These are phyloP conservation scores for Thaleichthys pacificus DNA, from an alignment of 2,797 vertebrate genomes.

Conservation along the genomic window DNA sequence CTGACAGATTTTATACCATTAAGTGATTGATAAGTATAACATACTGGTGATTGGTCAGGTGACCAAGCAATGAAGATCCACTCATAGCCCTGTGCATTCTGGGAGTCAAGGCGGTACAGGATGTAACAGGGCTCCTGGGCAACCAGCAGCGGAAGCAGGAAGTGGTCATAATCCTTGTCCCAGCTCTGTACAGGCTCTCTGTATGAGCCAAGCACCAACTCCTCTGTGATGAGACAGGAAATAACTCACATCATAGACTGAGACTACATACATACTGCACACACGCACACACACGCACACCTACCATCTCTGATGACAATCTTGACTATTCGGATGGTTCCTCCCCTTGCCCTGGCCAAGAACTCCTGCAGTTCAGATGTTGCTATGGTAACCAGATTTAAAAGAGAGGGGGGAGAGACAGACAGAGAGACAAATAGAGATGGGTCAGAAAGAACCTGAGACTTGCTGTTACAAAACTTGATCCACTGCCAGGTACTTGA, in stretches of 20 bases:
- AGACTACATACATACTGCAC: neutral
- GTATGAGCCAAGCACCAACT: slow-evolving; percentile 89
- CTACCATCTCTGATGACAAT: slow-evolving; percentile 95
- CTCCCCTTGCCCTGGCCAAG: slow-evolving; percentile 89
- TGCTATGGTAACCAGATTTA: slow-evolving; percentile 89
- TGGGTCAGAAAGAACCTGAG: slow-evolving; percentile 66
- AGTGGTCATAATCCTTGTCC: slow-evolving; percentile 90
- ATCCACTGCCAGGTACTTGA: slow-evolving; percentile 59
- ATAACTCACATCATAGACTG: slow-evolving; percentile 1
- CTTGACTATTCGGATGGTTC: slow-evolving; percentile 91
- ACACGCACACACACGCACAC: slow-evolving; percentile 38
- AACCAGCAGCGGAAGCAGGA: slow-evolving; percentile 87
- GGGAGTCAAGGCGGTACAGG: slow-evolving; percentile 93
- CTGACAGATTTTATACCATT: neutral
- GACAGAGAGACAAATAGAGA: neutral
- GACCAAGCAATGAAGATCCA: slow-evolving; percentile 99
- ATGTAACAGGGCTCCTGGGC: slow-evolving; percentile 92
- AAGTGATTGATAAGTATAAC: slow-evolving; percentile 39
- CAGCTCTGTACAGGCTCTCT: slow-evolving; percentile 85
- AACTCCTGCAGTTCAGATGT: slow-evolving; percentile 94
- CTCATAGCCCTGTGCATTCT: slow-evolving; percentile 93
- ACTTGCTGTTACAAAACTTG: slow-evolving; percentile 58
- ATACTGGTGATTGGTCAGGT: slow-evolving; percentile 94
- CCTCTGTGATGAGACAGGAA: slow-evolving; percentile 74
- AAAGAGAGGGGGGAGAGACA: slow-evolving; percentile 47